phyloP scores from a whole-genome alignment of 2,888 invertebrate genomes.

The Agrotis segetum region DNA sequence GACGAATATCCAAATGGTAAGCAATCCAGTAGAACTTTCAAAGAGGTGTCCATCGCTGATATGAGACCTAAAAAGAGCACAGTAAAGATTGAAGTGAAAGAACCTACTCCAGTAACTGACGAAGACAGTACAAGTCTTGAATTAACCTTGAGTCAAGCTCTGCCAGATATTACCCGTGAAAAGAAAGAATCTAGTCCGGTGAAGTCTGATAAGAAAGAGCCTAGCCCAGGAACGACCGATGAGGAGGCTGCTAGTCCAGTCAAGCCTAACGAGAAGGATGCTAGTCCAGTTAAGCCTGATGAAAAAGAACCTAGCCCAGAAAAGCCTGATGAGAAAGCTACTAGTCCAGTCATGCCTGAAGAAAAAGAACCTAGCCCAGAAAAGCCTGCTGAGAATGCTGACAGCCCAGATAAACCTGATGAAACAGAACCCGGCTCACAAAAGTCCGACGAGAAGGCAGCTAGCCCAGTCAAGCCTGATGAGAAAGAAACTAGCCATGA shows the following conservation, averaged over 20 bases:
- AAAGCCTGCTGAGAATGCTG: background rate
- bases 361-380: conserved; percentile 9
- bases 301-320: conserved; percentile 43
- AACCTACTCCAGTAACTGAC: conserved; percentile 61
- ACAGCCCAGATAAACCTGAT: background rate
- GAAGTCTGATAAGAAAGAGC: conserved; percentile 2
- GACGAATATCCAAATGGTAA: conserved; percentile 48
- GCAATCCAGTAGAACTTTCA: conserved; percentile 35
- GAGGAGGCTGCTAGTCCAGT: conserved; percentile 14
- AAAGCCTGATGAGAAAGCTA: background rate
- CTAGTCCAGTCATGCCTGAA: background rate
- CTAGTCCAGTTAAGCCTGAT: conserved; percentile 1
- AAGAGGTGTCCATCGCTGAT: conserved; percentile 42
- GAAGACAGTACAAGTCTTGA: conserved; percentile 55
- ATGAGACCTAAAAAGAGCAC: conserved; percentile 46
- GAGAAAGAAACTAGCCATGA: conserved; percentile 23
- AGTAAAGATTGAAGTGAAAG: conserved; percentile 40
- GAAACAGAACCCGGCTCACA: background rate
- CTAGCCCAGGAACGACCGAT: conserved; percentile 4
- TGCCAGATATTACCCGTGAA: conserved; percentile 3
- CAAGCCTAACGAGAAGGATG: conserved; percentile 26
- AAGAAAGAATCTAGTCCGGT: conserved; percentile 21
- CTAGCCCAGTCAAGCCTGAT: background rate
- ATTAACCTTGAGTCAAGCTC: conserved; percentile 1
- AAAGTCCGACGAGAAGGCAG: background rate